Conservation (phyloP, 2,888 invertebrate species). For the Prosopocoilus inquinatus region DNA sequence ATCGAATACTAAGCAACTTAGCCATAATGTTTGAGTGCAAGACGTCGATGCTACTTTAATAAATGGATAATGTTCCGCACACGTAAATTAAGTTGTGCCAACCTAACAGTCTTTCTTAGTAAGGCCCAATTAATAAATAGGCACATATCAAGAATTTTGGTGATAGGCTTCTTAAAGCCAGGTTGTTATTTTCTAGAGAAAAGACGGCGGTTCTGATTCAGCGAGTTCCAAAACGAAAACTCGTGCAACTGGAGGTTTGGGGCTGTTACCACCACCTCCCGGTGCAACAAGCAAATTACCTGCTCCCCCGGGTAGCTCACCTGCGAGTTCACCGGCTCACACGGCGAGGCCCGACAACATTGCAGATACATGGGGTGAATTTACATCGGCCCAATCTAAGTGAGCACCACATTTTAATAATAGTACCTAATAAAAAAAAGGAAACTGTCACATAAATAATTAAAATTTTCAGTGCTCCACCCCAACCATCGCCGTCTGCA, state of each 20-base stretch:
- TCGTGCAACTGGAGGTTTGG: slow-evolving; percentile 51
- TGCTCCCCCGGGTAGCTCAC: slow-evolving; percentile 77
- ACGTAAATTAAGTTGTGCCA: too few species aligned
- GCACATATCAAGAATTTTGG: too few species aligned
- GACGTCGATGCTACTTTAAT: too few species aligned
- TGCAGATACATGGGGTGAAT: slow-evolving; percentile 76
- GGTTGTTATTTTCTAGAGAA: slow-evolving; percentile 62
- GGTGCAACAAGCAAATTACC: slow-evolving; percentile 75
- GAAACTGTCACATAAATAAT: too few species aligned
- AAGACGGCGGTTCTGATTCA: slow-evolving; percentile 82
- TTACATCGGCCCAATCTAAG: slow-evolving; percentile 60
- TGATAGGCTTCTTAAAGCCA: too few species aligned
- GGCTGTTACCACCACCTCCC: slow-evolving; percentile 78
- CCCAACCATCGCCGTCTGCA: slow-evolving; percentile 36
- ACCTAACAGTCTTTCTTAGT: too few species aligned
- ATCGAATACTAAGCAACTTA: too few species aligned
- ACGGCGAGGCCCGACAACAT: slow-evolving; percentile 50
- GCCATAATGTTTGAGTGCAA: too few species aligned
- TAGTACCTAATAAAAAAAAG: too few species aligned
- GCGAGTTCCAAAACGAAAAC: slow-evolving; percentile 61
- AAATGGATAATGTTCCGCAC: too few species aligned
- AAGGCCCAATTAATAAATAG: too few species aligned
- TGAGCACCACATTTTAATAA: slow-evolving; percentile 6
- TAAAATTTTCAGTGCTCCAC: slow-evolving; percentile 33
- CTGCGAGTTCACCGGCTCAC: slow-evolving; percentile 68